These are phyloP conservation scores for Oplegnathus fasciatus DNA, from an alignment of 2,113 vertebrate genomes.

Conservation along the genomic window DNA sequence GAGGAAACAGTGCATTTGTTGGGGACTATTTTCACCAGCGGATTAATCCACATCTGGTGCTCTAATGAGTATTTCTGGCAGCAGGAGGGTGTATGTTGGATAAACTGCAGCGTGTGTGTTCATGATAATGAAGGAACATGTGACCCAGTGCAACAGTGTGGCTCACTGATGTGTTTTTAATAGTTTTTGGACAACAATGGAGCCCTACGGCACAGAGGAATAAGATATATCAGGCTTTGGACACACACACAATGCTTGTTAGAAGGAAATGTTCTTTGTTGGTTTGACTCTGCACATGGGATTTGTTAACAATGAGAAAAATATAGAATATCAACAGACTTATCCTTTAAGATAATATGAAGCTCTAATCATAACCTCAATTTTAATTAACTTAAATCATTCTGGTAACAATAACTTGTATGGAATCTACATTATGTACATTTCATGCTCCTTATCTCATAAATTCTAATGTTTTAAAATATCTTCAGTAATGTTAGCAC, in stretches of 20 bases:
- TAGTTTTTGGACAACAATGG: background rate
- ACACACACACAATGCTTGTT: background rate
- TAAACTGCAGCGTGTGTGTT: background rate
- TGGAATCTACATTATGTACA: background rate
- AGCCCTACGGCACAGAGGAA: background rate
- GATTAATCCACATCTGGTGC: background rate
- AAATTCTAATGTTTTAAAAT: background rate
- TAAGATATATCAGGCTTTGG: background rate
- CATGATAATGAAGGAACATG: background rate
- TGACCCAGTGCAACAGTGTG: background rate
- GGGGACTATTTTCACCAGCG: background rate
- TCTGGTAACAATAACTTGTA: background rate
- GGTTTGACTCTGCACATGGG: background rate
- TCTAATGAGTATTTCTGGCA: background rate
- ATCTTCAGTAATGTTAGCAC: background rate
- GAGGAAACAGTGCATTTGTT: background rate
- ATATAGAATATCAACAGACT: background rate
- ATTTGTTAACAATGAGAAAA: slow-evolving; percentile 1
- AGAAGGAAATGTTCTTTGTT: background rate
- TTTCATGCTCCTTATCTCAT: background rate
- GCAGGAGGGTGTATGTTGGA: background rate
- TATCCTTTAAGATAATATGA: background rate
- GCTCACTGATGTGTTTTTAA: background rate
- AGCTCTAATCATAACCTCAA: background rate
- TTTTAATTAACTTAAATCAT: background rate